A percentile compares a stretch with the other conserved stretches of the same genome.
Evolutionary conservation across 1,140 invertebrate species (phyloP).

Genomic region (Drosophila pruinosa): DNA sequence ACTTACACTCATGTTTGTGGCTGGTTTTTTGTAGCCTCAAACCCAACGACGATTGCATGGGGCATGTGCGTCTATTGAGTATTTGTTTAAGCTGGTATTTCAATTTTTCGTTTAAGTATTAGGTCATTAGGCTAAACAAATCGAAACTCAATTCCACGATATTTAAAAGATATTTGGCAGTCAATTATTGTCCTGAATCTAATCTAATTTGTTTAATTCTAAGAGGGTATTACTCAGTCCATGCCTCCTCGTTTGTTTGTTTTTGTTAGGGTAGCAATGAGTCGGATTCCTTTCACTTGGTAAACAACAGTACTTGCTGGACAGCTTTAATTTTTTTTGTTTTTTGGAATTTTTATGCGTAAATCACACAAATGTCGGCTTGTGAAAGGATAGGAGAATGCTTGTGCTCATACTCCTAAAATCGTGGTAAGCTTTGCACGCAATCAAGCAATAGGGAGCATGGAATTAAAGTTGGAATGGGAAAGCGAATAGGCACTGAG

Average conservation of each 20-base stretch:
- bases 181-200: no score
- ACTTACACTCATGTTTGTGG: conserved; percentile 57
- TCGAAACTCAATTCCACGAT: no score
- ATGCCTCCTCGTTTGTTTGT: no score
- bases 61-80: background rate
- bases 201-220: no score
- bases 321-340: conserved; percentile 6
- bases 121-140: no score
- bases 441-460: conserved; percentile 41
- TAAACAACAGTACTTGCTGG: background rate
- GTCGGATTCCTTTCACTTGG: background rate
- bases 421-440: conserved; percentile 51
- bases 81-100: background rate
- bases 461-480: background rate
- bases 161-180: no score
- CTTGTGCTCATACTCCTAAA: conserved; percentile 47
- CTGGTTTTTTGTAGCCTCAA: background rate
- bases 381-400: conserved; percentile 1
- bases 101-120: no score
- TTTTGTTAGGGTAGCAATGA: background rate
- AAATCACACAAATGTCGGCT: conserved; percentile 71
- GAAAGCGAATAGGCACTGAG: background rate
- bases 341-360: conserved; percentile 53
- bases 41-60: background rate
- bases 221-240: background rate